Percentiles rank a stretch among this genome's conserved stretches.
Evolutionary conservation across 2,113 vertebrate species (phyloP).

Genomic region (Oncorhynchus clarkii): DNA sequence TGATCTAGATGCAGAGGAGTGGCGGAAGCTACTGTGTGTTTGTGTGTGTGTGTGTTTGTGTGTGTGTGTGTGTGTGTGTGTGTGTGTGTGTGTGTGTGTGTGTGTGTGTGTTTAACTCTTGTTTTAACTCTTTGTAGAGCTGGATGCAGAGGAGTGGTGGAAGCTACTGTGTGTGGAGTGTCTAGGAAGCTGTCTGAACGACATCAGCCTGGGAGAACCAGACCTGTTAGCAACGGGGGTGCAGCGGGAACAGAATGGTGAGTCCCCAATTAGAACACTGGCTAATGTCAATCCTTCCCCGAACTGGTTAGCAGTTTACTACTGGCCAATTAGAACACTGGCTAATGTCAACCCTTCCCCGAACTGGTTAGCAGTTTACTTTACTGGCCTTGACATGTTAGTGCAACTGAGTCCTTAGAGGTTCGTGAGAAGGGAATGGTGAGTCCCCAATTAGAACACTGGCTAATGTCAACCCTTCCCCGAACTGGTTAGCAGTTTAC

Average conservation of each 20-base stretch:
- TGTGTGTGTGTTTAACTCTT: slow-evolving; percentile 37
- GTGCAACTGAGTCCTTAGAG: neutral
- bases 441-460: too few relatives aligned
- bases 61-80: slow-evolving; percentile 13
- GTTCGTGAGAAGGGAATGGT: slow-evolving; percentile 90
- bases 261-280: slow-evolving; percentile 71
- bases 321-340: slow-evolving; percentile 60
- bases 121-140: slow-evolving; percentile 73
- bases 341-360: slow-evolving; percentile 51
- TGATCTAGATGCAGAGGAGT: neutral
- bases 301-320: slow-evolving; percentile 17
- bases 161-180: slow-evolving; percentile 96
- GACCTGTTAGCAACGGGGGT: slow-evolving; percentile 97
- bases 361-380: slow-evolving; percentile 25
- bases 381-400: slow-evolving; percentile 5
- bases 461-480: neutral
- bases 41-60: slow-evolving; percentile 29
- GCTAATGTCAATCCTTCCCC: slow-evolving; percentile 51
- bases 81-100: slow-evolving; percentile 3
- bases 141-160: slow-evolving; percentile 98
- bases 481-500: slow-evolving; percentile 25
- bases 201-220: slow-evolving; percentile 97
- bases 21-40: neutral
- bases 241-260: slow-evolving; percentile 95
- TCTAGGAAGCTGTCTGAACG: slow-evolving; percentile 91